Evolutionary conservation across 2,113 vertebrate species (phyloP).

Genomic region (Acanthochromis polyacanthus): DNA sequence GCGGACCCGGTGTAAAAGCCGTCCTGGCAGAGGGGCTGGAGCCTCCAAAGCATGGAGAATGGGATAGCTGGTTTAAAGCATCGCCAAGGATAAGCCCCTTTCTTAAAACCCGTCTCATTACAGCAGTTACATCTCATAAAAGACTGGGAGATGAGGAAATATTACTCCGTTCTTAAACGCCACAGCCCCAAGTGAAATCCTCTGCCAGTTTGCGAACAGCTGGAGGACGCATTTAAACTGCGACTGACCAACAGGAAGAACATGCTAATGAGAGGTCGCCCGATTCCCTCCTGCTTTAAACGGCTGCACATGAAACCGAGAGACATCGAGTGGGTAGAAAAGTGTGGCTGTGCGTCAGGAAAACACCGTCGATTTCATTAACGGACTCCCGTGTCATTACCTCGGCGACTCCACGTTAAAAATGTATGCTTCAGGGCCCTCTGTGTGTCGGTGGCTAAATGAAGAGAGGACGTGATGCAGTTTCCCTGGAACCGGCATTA

Average conservation of each 20-base stretch:
- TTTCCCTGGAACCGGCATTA: slow-evolving; percentile 61
- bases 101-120: slow-evolving; percentile 70
- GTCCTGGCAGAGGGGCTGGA: slow-evolving; percentile 48
- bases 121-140: slow-evolving; percentile 56
- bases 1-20: slow-evolving; percentile 49
- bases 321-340: background rate
- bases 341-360: slow-evolving; percentile 3
- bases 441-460: slow-evolving; percentile 54
- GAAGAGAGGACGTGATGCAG: slow-evolving; percentile 39
- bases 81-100: slow-evolving; percentile 61
- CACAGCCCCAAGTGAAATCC: slow-evolving; percentile 14
- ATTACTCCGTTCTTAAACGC: slow-evolving; percentile 29
- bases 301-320: background rate
- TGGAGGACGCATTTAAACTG: slow-evolving; percentile 3
- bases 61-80: slow-evolving; percentile 62
- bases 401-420: slow-evolving; percentile 36
- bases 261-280: background rate
- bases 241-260: background rate
- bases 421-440: slow-evolving; percentile 59
- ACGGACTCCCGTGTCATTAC: slow-evolving; percentile 42
- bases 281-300: background rate
- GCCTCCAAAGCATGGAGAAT: slow-evolving; percentile 61
- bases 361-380: slow-evolving; percentile 8
- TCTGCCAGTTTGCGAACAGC: background rate
- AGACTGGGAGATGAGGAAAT: slow-evolving; percentile 41